Evolutionary conservation across 2,113 vertebrate species (phyloP), one percentile per base, ranked within the genome.

Genomic region (Rhipidura dahli): DNA sequence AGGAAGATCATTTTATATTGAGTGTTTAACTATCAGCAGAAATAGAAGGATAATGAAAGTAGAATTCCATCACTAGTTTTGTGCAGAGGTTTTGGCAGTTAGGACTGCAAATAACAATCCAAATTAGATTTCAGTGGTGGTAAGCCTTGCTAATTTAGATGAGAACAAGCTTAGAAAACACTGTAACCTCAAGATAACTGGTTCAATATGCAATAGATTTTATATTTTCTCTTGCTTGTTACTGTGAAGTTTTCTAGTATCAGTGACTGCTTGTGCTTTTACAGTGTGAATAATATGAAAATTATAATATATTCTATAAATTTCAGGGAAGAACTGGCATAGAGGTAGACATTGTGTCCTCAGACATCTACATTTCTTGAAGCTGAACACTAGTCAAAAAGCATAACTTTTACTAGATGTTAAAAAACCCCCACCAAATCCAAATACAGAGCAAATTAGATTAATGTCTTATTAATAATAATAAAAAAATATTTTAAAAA

Each of bases 1-100:
- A 95, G 84, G 81, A 96, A 96, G 97, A 97, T 97, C 85, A 91
- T 96, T 95, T 81, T 89, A 80, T 96, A 70, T 96, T 96, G 87
- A 97, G 92, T 96, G 95, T 94, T 98, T 97, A 91, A 97, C 76
- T 92, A 84, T 93, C 83, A 85, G 56, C 51, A 82, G 22, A 84
- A 94, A 94, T 83, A 86, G 39, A 53, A 47, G 42, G 21, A 63
- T 94, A 96, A 97, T 92, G 92, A 96, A 96, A 96, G 85, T 33
- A 95, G 66, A 85, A 97, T 78, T 95, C 85, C 66, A 77, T 94
- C 92, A 91, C 80, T 88, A 86, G 80, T 91, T 94, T 82, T 57
- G 31, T 87, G 51, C 59, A 95, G 77, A 96, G 59, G 39, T 37
- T 88, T 93, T 94, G 44, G 50, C 76, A 97, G 93, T 97, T 94